Evolutionary conservation across 1,140 invertebrate genomes (phyloP), one percentile per base, ranked within the genome.

Genomic region (Caenorhabditis inopinata): DNA sequence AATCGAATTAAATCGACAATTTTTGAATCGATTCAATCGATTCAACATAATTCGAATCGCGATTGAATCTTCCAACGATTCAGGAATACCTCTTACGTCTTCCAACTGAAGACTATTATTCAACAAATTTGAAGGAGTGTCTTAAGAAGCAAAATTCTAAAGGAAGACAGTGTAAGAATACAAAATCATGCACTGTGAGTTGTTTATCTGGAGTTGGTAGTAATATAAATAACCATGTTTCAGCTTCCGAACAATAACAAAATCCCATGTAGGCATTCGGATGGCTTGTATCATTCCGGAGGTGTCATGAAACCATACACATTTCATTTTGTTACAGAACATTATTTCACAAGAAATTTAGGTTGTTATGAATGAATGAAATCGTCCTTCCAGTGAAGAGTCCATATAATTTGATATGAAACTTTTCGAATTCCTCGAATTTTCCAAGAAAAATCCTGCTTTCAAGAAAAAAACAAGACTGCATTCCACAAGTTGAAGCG

Each of bases 341-440:
- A 32, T 1, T 58, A 58, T 58, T 58, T 58, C 16, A 58, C 51
- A 6, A 58, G 51, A 32, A 58, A 58, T 16, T 58, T 58, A 58
- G 51, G 51, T 16, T 58, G 51, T 58, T 58, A 58, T 32, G 51
- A 58, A 32, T 58, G n/a, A n/a, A n/a, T n/a, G n/a, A n/a, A n/a
- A n/a, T n/a, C n/a, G n/a, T n/a, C n/a, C n/a, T n/a, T n/a, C n/a
- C n/a, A n/a, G n/a, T n/a, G n/a, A n/a, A n/a, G n/a, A n/a, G n/a
- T n/a, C n/a, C n/a, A n/a, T n/a, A n/a, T n/a, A n/a, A n/a, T n/a
- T n/a, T n/a, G n/a, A n/a, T n/a, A n/a, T n/a, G n/a, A n/a, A n/a
- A n/a, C n/a, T n/a, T n/a, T n/a, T n/a, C n/a, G n/a, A n/a, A n/a
- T n/a, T n/a, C n/a, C n/a, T n/a, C n/a, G n/a, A n/a, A n/a, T n/a